Evolutionary conservation across 2,797 vertebrate species (phyloP), one percentile per base, ranked within the genome.

Genomic region (Cynodonichthys magdalenae): DNA sequence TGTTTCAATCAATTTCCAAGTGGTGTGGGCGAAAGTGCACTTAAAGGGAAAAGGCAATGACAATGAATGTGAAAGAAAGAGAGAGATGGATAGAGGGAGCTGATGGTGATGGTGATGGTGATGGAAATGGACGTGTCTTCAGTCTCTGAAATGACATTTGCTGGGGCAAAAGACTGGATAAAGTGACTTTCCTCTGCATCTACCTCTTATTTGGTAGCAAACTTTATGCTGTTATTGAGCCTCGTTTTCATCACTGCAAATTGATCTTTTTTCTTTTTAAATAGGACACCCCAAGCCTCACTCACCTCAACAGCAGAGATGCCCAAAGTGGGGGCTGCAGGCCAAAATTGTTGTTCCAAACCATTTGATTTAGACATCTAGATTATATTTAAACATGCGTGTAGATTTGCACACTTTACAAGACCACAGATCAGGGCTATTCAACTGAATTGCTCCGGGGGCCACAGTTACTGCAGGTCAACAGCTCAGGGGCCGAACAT

Each of bases 1-100:
- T 92, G 92, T 93, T 94, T 94, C 92, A 92, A 94, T 94, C 92
- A 92, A 92, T 93, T 93, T 91, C 90, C 89, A 92, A 93, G 92
- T 92, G 87, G 84, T 87, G 87, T 85, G 87, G 88, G 88, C 82
- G 83, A 92, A 92, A 92, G 92, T 91, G 92, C 91, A 93, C 90
- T 93, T 91, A 92, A 87, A 90, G 83, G 88, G 86, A 89, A 83
- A 90, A 89, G 86, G 86, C 85, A 80, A 75, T 83, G 87, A 89
- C 84, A 87, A 85, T 80, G 83, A 87, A 87, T 72, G 81, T 81
- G 86, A 86, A 68, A 61, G 85, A 87, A 79, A 80, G 82, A 80
- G 85, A 79, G 66, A 71, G 77, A 77, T 61, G 75, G 71, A 69
- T 62, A 74, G 70, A 72, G 69, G 80, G 79, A 74, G 79, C 6